These are phyloP conservation scores for Capra hircus DNA, from an alignment of 2,113 vertebrate species.

Conservation along the genomic window DNA sequence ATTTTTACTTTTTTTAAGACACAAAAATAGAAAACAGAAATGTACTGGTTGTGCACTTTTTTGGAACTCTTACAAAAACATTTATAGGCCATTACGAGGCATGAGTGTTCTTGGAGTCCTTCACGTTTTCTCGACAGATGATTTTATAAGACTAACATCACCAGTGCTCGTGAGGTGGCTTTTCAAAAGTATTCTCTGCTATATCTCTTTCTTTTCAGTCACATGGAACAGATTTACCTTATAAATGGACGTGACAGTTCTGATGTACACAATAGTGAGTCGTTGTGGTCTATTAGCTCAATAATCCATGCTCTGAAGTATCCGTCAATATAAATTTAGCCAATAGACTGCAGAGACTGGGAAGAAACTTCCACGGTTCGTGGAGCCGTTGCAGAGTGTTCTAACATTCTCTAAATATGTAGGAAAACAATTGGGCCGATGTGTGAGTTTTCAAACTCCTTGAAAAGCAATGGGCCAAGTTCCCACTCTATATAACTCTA, in stretches of 20 bases:
- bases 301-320: slow-evolving; percentile 61
- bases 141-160: slow-evolving; percentile 50
- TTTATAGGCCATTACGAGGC: slow-evolving; percentile 55
- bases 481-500: background rate
- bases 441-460: slow-evolving; percentile 65
- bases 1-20: slow-evolving; percentile 52
- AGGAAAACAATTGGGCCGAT: slow-evolving; percentile 68
- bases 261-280: slow-evolving; percentile 27
- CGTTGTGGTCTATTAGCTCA: slow-evolving; percentile 40
- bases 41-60: slow-evolving; percentile 40
- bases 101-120: slow-evolving; percentile 19
- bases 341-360: slow-evolving; percentile 58
- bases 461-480: slow-evolving; percentile 29
- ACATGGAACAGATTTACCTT: background rate
- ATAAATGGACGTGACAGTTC: background rate
- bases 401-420: slow-evolving; percentile 67
- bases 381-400: slow-evolving; percentile 58
- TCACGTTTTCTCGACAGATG: slow-evolving; percentile 51
- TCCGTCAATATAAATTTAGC: slow-evolving; percentile 65
- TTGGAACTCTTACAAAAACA: slow-evolving; percentile 58
- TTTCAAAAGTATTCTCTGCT: background rate
- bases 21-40: slow-evolving; percentile 66
- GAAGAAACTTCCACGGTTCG: slow-evolving; percentile 36
- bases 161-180: background rate
- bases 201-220: background rate